These are phyloP conservation scores for Lasioglossum vierecki DNA, from an alignment of 2,888 invertebrate genomes.

Conservation along the genomic window DNA sequence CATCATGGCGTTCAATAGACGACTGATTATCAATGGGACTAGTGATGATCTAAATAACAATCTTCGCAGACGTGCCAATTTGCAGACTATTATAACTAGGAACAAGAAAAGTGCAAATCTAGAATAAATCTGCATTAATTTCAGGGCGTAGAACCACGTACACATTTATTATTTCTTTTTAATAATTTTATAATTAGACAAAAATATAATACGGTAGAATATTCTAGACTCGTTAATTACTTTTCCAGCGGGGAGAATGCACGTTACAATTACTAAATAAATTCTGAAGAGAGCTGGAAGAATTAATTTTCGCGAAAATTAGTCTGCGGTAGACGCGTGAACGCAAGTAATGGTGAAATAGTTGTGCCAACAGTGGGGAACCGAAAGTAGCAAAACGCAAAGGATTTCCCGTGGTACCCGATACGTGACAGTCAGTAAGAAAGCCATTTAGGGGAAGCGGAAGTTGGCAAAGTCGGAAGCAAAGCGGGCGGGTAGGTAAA, in stretches of 20 bases:
- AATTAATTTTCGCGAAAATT: no score
- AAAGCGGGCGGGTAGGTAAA: slow-evolving; percentile 15
- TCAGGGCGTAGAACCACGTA: no score
- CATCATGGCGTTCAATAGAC: slow-evolving; percentile 4
- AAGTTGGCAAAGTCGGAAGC: slow-evolving; percentile 13
- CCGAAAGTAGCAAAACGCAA: background rate
- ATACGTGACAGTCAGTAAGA: slow-evolving; percentile 7
- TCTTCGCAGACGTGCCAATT: background rate
- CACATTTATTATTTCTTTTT: no score
- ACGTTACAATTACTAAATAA: no score
- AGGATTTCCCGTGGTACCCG: background rate
- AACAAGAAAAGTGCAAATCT: background rate
- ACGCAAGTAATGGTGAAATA: background rate
- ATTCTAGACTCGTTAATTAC: no score
- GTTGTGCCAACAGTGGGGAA: background rate
- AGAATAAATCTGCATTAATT: background rate
- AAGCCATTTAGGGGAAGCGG: background rate
- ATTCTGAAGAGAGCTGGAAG: no score
- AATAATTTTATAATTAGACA: no score
- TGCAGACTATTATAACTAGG: background rate
- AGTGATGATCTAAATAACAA: background rate
- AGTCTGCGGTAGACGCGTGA: background rate
- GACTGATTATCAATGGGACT: background rate
- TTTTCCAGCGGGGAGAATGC: no score
- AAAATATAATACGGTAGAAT: no score